phyloP scores from a whole-genome alignment of 2,113 vertebrate genomes.

The Archocentrus centrarchus region DNA sequence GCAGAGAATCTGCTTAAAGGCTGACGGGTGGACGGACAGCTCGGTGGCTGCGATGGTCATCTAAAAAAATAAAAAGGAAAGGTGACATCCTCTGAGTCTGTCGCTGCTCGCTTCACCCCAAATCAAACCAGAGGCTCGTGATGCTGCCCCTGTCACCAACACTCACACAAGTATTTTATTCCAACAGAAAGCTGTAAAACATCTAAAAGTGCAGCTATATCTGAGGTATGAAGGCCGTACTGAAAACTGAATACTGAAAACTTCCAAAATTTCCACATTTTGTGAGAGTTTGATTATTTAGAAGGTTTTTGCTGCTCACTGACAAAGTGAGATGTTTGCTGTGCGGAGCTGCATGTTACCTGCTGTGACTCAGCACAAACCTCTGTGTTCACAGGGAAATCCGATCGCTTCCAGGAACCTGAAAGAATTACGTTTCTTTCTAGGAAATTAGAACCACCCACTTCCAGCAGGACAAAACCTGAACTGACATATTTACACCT shows the following conservation, averaged over 20 bases:
- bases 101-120: neutral
- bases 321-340: too few species aligned
- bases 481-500: neutral
- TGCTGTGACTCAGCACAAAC: neutral
- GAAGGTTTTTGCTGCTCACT: too few species aligned
- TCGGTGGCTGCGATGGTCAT: too few species aligned
- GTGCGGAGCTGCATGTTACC: too few species aligned
- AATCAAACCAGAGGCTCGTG: neutral
- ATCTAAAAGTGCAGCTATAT: neutral
- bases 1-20: too few species aligned
- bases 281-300: too few species aligned
- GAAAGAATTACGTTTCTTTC: neutral
- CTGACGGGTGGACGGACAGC: too few species aligned
- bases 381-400: neutral
- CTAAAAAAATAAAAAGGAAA: neutral
- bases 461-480: neutral
- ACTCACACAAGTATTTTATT: too few species aligned
- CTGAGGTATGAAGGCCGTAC: neutral
- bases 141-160: neutral
- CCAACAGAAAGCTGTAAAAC: neutral
- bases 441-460: neutral
- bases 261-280: neutral
- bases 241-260: neutral
- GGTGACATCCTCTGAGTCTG: neutral
- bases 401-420: too few species aligned